A percentile compares a stretch with the other conserved stretches of the same genome.
These are phyloP conservation scores for Ranitomeya variabilis DNA, from an alignment of 2,113 vertebrate genomes.

Conservation along the genomic window DNA sequence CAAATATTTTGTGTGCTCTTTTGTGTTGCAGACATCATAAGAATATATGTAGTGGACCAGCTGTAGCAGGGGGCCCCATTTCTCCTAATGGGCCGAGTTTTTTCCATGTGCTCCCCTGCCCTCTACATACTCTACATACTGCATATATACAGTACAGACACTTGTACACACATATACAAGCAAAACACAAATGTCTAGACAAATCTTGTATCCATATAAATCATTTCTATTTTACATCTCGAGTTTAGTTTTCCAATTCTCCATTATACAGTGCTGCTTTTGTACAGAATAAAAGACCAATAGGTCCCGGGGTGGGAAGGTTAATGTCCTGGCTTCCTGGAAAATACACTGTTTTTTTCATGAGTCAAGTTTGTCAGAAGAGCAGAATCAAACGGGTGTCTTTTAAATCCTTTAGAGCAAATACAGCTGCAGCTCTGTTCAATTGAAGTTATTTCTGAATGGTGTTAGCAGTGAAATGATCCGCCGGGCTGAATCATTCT, in stretches of 20 bases:
- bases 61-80: not conserved
- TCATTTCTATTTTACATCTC: not conserved
- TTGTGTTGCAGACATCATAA: not conserved
- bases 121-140: not conserved
- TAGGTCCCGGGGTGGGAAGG: slow-evolving; percentile 18
- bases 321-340: slow-evolving; percentile 53
- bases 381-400: slow-evolving; percentile 47
- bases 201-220: not conserved
- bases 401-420: slow-evolving; percentile 57
- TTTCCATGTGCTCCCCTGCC: not conserved
- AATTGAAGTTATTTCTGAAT: slow-evolving; percentile 52
- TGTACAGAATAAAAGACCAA: slow-evolving; percentile 9
- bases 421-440: slow-evolving; percentile 56
- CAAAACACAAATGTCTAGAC: not conserved
- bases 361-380: slow-evolving; percentile 56
- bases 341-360: slow-evolving; percentile 41
- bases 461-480: slow-evolving; percentile 51
- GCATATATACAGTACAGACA: not conserved
- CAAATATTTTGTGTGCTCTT: too few species aligned
- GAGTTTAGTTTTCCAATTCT: slow-evolving; percentile 6
- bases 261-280: not conserved
- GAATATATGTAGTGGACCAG: not conserved
- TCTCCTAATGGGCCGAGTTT: not conserved
- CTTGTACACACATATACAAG: not conserved
- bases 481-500: slow-evolving; percentile 43